Evolutionary conservation across 2,888 invertebrate species (phyloP), one percentile per base, ranked within the genome.

Genomic region (Pimpla rufipes): DNA sequence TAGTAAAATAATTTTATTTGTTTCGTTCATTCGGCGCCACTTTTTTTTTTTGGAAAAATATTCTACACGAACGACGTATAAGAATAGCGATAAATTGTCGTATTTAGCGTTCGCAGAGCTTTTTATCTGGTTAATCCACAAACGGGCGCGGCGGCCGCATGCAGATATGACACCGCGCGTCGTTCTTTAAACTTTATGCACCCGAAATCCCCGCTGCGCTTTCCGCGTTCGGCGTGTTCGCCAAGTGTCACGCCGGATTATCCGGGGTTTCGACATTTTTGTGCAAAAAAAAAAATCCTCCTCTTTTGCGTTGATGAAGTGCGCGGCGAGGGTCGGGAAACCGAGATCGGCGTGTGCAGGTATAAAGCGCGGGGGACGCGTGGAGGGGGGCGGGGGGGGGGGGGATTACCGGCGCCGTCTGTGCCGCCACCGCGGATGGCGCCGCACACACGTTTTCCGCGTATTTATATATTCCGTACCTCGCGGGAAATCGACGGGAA

Each of bases 391-490:
- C 29, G 29, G 55, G 59, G 45, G 57, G 35, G 18, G 47, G 73
- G 23, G 42, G 75, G 66, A 76, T 76, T 76, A 76, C 75, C 75
- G 18, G 55, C 66, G 23, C 42, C 66, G 18, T n/a, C n/a, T 57
- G 13, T 71, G 55, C 55, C 10, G 23, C 42, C 23, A 62, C 62
- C 62, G 37, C 37, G 18, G 47, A n/a, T n/a, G n/a, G n/a, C n/a
- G n/a, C n/a, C n/a, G 4, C 59, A 50, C 42, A 40, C 13, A 47
- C 45, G 47, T 59, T 37, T 37, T 23, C 18, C 35, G 52, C 52
- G 18, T 37, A 52, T 52, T 35, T 52, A 42, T 66, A 76, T 76
- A 42, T 40, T 16, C 8, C 16, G 70, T 66, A 45, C 47, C 55
- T 35, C 57, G 21, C 62, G 64, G 52, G 45, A 66, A 29, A 64